Conservation (phyloP, 2,888 invertebrate species). For the Orthonychiurus folsomi region DNA sequence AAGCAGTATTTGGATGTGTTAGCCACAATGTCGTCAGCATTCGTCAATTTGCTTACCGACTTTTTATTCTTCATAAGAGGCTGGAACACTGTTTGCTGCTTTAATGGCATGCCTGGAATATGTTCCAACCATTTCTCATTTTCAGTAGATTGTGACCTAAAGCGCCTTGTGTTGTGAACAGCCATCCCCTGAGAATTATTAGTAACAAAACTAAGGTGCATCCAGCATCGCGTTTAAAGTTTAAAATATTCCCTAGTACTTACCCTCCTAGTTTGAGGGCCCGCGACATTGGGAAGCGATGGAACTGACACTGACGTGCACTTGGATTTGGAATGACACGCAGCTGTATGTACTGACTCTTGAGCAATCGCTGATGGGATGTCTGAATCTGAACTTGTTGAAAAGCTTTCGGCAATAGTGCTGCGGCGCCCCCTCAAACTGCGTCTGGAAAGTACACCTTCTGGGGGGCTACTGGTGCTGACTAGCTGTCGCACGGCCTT, state of each 20-base stretch:
- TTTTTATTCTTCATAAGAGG: slow-evolving; percentile 68
- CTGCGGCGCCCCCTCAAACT: slow-evolving; percentile 10
- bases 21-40: slow-evolving; percentile 57
- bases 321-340: background rate
- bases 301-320: background rate
- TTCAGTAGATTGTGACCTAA: slow-evolving; percentile 69
- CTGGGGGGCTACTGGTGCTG: slow-evolving; percentile 4
- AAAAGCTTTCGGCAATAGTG: slow-evolving; percentile 14
- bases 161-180: slow-evolving; percentile 6
- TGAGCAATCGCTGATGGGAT: slow-evolving; percentile 35
- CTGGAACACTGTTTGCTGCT: slow-evolving; percentile 75
- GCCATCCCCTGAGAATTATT: background rate
- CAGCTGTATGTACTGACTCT: background rate
- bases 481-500: slow-evolving; percentile 30
- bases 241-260: background rate
- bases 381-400: slow-evolving; percentile 35
- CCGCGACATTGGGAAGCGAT: background rate
- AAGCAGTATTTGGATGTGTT: slow-evolving; percentile 73
- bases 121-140: slow-evolving; percentile 79
- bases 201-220: background rate
- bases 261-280: background rate
- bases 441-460: slow-evolving; percentile 6
- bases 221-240: background rate
- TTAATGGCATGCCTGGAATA: slow-evolving; percentile 53
- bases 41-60: slow-evolving; percentile 69